phyloP scores from a whole-genome alignment of 1,140 invertebrate species.

The Aethina tumida region DNA sequence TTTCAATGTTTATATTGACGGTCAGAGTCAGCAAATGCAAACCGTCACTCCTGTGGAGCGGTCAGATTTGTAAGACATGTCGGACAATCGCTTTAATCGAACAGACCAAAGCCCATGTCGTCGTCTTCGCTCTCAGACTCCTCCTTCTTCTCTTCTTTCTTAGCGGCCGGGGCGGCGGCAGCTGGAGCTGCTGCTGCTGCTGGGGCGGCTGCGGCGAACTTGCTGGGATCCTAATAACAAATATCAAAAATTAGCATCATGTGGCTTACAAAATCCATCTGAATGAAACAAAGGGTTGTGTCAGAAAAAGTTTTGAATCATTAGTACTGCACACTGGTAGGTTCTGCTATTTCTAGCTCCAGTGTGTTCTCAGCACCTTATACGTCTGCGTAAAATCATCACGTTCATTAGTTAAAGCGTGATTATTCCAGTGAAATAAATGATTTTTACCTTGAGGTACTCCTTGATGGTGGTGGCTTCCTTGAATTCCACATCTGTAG shows the following conservation, averaged over 20 bases:
- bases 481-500: conserved; percentile 90
- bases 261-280: too few relatives aligned
- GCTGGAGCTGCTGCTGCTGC: conserved; percentile 51
- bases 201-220: conserved; percentile 67
- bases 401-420: too few relatives aligned
- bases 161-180: conserved; percentile 45
- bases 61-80: too few relatives aligned
- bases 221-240: conserved; percentile 74
- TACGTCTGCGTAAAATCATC: too few relatives aligned
- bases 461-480: conserved; percentile 90
- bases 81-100: too few relatives aligned
- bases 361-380: too few relatives aligned
- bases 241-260: conserved; percentile 11
- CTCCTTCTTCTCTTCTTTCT: conserved; percentile 69
- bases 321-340: conserved; percentile 36
- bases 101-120: conserved; percentile 95
- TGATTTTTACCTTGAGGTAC: conserved; percentile 73
- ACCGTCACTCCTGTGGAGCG: too few relatives aligned
- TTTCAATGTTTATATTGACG: too few relatives aligned
- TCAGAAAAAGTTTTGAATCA: too few relatives aligned
- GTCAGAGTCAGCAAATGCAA: too few relatives aligned
- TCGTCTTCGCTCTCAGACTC: conserved; percentile 80
- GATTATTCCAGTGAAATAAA: too few relatives aligned
- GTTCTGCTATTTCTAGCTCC: conserved; percentile 44
- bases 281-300: too few relatives aligned